Percentiles rank a stretch among this genome's conserved stretches.
These are phyloP conservation scores for Microhierax caerulescens DNA, from an alignment of 2,797 vertebrate species.

Conservation along the genomic window DNA sequence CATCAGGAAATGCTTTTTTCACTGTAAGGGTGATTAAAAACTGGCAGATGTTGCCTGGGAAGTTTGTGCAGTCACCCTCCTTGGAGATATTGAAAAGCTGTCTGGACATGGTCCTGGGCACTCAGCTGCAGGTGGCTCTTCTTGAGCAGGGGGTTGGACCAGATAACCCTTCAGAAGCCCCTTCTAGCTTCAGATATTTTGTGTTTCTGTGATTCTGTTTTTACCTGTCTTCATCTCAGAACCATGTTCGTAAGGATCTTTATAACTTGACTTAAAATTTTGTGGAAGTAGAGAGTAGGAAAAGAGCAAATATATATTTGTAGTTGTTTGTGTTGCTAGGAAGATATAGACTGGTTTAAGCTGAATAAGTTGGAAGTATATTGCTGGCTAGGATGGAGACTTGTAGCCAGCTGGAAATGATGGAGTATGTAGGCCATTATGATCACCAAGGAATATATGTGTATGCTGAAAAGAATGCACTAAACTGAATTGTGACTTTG, in stretches of 20 bases:
- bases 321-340: not conserved
- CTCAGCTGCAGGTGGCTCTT: not conserved
- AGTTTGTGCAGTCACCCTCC: no score
- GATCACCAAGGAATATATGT: rapidly evolving
- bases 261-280: not conserved
- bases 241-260: not conserved
- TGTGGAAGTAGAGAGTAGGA: not conserved
- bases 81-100: no score
- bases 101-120: no score
- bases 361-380: not conserved
- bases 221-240: not conserved
- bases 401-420: not conserved
- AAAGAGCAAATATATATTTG: rapidly evolving
- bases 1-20: no score
- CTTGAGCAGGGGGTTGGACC: not conserved
- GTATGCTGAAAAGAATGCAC: not conserved
- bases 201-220: not conserved
- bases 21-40: no score
- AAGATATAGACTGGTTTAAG: not conserved
- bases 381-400: not conserved
- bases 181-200: not conserved
- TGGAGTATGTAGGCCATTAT: not conserved
- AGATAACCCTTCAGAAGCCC: not conserved
- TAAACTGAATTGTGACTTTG: not conserved
- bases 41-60: no score